Conservation (phyloP, 2,888 invertebrate species). For the Bedellia somnulentella region DNA sequence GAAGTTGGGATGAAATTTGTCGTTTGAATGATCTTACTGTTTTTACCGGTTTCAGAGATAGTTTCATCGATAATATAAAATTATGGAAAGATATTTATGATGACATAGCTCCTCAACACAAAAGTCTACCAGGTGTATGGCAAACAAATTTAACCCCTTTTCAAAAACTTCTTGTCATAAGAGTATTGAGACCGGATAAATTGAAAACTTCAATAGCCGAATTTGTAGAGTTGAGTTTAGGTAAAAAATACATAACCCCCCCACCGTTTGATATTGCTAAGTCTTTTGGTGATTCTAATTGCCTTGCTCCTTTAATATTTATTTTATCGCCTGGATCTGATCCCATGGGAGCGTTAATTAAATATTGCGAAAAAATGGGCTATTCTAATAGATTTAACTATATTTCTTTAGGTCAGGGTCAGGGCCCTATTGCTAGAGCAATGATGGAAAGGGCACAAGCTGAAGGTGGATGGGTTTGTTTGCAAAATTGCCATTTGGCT, state of each 20-base stretch:
- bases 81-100: conserved; percentile 72
- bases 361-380: conserved; percentile 75
- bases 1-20: conserved; percentile 80
- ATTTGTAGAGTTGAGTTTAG: conserved; percentile 68
- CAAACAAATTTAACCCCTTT: conserved; percentile 62
- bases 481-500: conserved; percentile 86
- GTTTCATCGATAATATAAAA: conserved; percentile 45
- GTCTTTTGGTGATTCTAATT: conserved; percentile 76
- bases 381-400: conserved; percentile 65
- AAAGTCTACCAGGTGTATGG: conserved; percentile 66
- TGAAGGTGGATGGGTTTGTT: conserved; percentile 79
- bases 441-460: conserved; percentile 71
- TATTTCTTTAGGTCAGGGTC: conserved; percentile 83
- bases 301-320: conserved; percentile 75
- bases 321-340: conserved; percentile 82
- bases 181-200: conserved; percentile 77
- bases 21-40: conserved; percentile 56
- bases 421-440: conserved; percentile 70
- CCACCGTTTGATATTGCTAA: conserved; percentile 79
- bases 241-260: conserved; percentile 72
- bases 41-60: conserved; percentile 57
- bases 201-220: conserved; percentile 64
- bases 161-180: conserved; percentile 71
- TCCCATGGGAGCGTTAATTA: conserved; percentile 76
- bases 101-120: conserved; percentile 65